Percentiles rank a stretch among this genome's conserved stretches.
Conservation (phyloP, 1,140 invertebrate species). For the Sminthurinus signatus region DNA sequence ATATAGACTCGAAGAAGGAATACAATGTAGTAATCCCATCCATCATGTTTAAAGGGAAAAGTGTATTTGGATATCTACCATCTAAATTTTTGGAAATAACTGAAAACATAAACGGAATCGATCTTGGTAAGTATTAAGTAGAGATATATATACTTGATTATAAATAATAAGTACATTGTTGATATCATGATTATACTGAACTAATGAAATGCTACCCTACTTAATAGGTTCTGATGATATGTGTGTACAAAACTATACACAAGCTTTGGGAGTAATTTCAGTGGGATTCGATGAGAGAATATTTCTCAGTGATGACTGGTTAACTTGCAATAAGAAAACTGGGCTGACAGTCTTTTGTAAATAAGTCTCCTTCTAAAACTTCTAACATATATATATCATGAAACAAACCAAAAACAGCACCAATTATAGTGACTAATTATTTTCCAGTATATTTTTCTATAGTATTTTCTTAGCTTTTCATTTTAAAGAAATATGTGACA, state of each 20-base stretch:
- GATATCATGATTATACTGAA: too few species aligned
- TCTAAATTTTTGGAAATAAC: too few species aligned
- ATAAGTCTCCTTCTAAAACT: not conserved
- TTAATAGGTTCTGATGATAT: constrained; percentile 24
- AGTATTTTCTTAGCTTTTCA: too few species aligned
- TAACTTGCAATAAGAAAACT: constrained; percentile 8
- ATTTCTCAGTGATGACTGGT: constrained; percentile 2
- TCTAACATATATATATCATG: not conserved
- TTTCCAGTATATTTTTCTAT: too few species aligned
- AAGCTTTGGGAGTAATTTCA: not conserved
- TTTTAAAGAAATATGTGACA: too few species aligned
- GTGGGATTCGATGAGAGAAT: constrained; percentile 31
- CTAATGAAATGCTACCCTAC: too few species aligned
- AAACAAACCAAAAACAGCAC: not conserved
- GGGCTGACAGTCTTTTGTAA: constrained; percentile 17
- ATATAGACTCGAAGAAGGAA: not conserved
- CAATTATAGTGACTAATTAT: too few species aligned
- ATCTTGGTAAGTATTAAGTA: too few species aligned
- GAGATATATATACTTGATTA: too few species aligned
- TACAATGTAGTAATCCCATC: constrained; percentile 27
- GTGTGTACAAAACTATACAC: constrained; percentile 17
- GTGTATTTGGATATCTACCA: constrained; percentile 2
- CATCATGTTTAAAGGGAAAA: constrained; percentile 12
- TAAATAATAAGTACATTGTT: too few species aligned
- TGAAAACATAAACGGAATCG: too few species aligned